phyloP scores from a whole-genome alignment of 2,888 invertebrate species.

The Ditula angustiorana region DNA sequence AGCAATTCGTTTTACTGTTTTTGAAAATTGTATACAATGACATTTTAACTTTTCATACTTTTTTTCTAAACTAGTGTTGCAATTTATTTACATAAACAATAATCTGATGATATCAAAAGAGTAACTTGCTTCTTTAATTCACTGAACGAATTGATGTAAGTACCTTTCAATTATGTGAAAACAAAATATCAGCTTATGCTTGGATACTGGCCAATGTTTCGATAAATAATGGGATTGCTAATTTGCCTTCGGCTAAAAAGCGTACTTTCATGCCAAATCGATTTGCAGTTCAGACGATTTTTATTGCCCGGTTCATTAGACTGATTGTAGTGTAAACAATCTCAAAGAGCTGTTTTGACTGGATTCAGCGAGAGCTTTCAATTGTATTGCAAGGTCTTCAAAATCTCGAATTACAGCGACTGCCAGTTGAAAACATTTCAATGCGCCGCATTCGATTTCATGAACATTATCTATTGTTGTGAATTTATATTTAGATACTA shows the following conservation, averaged over 20 bases:
- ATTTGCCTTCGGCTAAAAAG: constrained; percentile 58
- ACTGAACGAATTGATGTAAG: no score
- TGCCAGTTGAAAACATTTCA: background rate
- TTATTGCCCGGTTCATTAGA: constrained; percentile 50
- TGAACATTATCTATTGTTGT: background rate
- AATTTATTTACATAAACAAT: no score
- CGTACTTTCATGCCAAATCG: constrained; percentile 57
- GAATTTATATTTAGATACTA: background rate
- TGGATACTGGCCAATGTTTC: constrained; percentile 65
- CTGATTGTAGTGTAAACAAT: constrained; percentile 43
- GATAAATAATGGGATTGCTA: constrained; percentile 54
- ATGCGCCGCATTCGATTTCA: background rate
- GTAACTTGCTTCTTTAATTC: no score
- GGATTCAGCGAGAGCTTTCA: background rate
- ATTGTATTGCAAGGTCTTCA: background rate
- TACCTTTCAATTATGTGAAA: constrained; percentile 1
- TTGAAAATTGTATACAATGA: no score
- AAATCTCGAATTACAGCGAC: background rate
- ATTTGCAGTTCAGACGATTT: constrained; percentile 49
- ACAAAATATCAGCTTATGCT: constrained; percentile 44
- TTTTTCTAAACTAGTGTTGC: no score
- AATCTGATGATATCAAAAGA: no score
- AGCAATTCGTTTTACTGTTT: no score
- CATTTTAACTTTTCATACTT: no score
- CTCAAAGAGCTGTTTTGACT: constrained; percentile 38